phyloP scores from a whole-genome alignment of 2,797 vertebrate genomes.

The Falco cherrug region DNA sequence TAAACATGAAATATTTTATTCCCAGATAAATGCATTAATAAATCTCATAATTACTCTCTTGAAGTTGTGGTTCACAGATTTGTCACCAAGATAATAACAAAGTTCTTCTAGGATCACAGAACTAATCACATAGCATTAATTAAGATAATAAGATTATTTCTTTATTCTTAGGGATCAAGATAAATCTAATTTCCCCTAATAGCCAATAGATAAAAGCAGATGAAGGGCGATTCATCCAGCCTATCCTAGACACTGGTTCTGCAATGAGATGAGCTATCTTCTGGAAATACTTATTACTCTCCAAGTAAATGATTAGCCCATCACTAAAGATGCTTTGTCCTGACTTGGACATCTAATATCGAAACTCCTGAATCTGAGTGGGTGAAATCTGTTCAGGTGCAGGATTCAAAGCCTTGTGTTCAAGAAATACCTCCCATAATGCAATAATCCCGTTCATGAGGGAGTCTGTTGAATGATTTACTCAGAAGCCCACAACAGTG shows the following conservation, averaged over 20 bases:
- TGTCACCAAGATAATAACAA: neutral
- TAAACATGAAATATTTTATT: neutral
- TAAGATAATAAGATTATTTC: neutral
- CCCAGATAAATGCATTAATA: fast-evolving
- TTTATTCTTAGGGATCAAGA: neutral
- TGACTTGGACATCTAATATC: neutral
- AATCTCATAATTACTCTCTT: neutral
- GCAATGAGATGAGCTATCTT: neutral
- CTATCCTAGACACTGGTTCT: neutral
- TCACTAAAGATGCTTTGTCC: neutral
- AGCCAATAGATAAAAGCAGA: neutral
- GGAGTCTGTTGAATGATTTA: neutral
- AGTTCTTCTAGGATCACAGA: neutral
- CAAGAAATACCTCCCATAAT: neutral
- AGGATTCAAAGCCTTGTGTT: neutral
- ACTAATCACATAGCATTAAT: neutral
- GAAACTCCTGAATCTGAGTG: neutral
- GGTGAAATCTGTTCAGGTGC: neutral
- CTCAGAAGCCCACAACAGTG: neutral
- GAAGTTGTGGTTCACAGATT: neutral
- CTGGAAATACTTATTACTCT: neutral
- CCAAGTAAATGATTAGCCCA: neutral
- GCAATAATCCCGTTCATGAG: neutral
- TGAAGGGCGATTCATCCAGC: neutral
- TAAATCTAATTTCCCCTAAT: neutral